Conservation (phyloP, 2,113 vertebrate genomes). For the Scopus umbretta region DNA sequence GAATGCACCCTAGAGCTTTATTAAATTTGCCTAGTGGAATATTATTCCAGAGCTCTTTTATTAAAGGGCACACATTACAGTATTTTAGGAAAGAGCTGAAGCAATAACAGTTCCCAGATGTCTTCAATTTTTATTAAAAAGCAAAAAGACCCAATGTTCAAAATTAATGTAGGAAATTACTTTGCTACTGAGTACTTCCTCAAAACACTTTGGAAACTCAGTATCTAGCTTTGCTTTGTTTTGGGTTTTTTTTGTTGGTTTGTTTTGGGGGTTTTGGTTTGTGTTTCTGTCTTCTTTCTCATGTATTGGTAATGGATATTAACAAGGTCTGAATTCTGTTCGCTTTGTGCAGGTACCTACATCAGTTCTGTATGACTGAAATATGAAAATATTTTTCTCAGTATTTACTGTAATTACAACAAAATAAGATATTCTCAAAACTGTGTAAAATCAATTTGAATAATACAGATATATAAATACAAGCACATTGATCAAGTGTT, state of each 20-base stretch:
- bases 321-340: neutral
- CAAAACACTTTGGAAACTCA: neutral
- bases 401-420: neutral
- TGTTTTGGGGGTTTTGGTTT: neutral
- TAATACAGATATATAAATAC: neutral
- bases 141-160: neutral
- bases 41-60: constrained; percentile 3
- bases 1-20: neutral
- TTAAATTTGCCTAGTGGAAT: constrained; percentile 30
- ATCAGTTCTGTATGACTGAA: neutral
- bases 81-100: neutral
- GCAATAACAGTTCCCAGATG: neutral
- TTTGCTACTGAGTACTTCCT: neutral
- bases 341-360: neutral
- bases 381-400: neutral
- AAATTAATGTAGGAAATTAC: neutral
- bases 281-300: neutral
- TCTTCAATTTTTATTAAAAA: neutral
- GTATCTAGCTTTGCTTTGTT: neutral
- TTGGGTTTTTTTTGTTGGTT: rapidly evolving
- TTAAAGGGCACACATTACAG: neutral
- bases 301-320: neutral
- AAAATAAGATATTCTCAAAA: neutral
- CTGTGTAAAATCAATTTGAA: neutral
- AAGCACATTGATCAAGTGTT: neutral